Percentiles rank a stretch among this genome's conserved stretches.
Conservation (phyloP, 2,113 vertebrate species). For the Chascanopsetta lugubris region DNA sequence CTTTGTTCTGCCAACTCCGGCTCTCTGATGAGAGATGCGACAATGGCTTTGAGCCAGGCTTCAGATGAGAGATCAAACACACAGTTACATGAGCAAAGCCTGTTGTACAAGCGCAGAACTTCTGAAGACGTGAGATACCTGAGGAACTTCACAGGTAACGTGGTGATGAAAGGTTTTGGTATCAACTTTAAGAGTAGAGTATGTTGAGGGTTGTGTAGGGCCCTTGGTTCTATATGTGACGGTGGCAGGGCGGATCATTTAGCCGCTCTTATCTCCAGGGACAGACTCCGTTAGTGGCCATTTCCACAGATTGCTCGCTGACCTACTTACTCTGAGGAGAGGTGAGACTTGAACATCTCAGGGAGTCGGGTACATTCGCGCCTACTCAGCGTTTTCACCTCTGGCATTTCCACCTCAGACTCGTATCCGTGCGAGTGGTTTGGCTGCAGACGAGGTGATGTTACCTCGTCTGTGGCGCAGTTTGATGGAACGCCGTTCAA, state of each 20-base stretch:
- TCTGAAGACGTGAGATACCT: no score
- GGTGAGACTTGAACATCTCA: neutral
- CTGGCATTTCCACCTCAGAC: neutral
- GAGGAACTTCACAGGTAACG: no score
- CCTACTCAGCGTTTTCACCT: neutral
- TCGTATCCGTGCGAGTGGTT: neutral
- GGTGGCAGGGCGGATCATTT: neutral
- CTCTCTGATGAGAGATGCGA: no score
- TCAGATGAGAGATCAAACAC: no score
- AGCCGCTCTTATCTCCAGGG: neutral
- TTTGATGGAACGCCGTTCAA: no score
- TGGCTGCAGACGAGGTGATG: neutral
- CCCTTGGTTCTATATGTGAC: neutral
- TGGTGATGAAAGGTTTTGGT: no score
- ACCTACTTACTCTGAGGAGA: conserved; percentile 5
- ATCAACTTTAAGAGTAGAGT: no score
- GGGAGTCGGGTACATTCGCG: conserved; percentile 1
- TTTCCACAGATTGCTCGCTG: neutral
- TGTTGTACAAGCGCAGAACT: no score
- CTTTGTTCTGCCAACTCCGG: no score
- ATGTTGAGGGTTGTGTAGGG: neutral
- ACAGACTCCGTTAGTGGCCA: neutral
- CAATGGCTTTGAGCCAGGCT: no score
- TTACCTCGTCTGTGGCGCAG: no score
- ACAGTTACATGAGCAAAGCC: no score